Percentiles rank a stretch among this genome's conserved stretches.
Evolutionary conservation across 2,797 vertebrate species (phyloP).

Genomic region (Tadarida brasiliensis): DNA sequence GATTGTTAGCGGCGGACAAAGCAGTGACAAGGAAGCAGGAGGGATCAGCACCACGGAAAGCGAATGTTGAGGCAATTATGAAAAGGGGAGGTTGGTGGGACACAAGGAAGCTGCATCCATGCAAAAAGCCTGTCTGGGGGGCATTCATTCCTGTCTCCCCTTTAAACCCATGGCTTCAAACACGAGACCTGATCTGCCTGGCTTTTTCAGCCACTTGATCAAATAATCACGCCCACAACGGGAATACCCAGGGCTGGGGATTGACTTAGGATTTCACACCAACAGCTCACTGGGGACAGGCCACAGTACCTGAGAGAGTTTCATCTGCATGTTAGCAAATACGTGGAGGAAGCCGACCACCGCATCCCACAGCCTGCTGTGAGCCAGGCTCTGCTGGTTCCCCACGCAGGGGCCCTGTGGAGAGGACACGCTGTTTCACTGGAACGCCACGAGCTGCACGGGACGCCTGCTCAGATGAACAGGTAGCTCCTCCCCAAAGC

Average conservation of each 20-base stretch:
- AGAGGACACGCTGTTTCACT: constrained; percentile 43
- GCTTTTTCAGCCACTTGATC: background rate
- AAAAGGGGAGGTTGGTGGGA: background rate
- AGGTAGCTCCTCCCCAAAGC: background rate
- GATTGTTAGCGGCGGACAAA: background rate
- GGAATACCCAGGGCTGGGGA: background rate
- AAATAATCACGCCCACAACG: constrained; percentile 21
- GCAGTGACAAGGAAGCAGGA: constrained; percentile 39
- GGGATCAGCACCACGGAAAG: constrained; percentile 2
- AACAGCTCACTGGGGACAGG: background rate
- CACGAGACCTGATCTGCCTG: constrained; percentile 27
- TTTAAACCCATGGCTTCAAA: constrained; percentile 22
- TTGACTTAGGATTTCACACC: constrained; percentile 37
- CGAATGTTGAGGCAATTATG: constrained; percentile 26
- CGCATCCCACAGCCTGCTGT: constrained; percentile 98
- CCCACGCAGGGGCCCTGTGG: constrained; percentile 96
- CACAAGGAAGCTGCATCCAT: constrained; percentile 71
- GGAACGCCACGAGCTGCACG: background rate
- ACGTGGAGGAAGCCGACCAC: constrained; percentile 99
- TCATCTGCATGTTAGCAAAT: constrained; percentile 99
- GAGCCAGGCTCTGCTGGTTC: constrained; percentile 98
- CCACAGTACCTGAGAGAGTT: constrained; percentile 96
- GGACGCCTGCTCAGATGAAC: background rate
- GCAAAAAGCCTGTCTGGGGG: constrained; percentile 67
- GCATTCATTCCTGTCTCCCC: constrained; percentile 13